Conservation (phyloP, 2,113 vertebrate species). For the Camelus bactrianus region DNA sequence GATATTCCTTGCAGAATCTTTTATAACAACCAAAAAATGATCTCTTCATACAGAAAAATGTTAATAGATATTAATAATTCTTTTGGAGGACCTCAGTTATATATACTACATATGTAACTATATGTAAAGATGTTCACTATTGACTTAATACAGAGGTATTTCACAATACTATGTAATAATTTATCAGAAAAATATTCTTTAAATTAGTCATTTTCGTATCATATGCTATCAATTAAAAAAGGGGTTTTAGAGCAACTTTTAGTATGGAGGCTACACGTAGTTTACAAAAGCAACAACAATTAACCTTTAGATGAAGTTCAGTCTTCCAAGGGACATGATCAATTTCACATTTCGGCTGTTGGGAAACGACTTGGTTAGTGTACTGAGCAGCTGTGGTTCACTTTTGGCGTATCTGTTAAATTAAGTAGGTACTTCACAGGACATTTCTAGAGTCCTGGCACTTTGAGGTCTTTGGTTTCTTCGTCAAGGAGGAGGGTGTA, state of each 20-base stretch:
- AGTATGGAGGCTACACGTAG: background rate
- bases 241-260: background rate
- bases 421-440: background rate
- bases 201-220: background rate
- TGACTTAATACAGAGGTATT: background rate
- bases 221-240: background rate
- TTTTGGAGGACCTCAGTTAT: background rate
- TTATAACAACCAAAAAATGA: background rate
- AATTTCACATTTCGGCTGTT: background rate
- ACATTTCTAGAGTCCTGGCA: too few species aligned
- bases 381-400: too few species aligned
- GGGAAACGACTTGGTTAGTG: background rate
- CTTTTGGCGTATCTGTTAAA: background rate
- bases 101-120: too few species aligned
- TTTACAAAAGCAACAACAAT: background rate
- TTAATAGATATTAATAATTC: background rate
- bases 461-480: background rate
- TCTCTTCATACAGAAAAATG: background rate
- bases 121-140: background rate
- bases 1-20: background rate
- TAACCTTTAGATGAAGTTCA: background rate
- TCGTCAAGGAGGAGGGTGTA: rapidly evolving
- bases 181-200: background rate
- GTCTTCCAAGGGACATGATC: background rate
- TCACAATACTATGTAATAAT: background rate